Evolutionary conservation across 2,113 vertebrate species (phyloP), one percentile per base, ranked within the genome.

Genomic region (Cololabis saira): DNA sequence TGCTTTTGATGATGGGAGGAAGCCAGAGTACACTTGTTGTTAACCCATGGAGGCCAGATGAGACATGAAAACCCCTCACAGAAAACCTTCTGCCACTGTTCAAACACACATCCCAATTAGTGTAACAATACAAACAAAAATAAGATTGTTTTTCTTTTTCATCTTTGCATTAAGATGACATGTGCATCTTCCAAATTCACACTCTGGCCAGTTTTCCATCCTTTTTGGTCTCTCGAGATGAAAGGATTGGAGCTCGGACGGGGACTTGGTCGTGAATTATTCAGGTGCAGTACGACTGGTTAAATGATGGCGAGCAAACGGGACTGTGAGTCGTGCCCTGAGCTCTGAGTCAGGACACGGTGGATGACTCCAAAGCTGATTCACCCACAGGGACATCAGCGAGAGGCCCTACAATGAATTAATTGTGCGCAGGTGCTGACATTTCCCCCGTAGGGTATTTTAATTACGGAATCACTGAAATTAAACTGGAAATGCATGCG

Each of bases 221-320:
- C 37, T 18, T 19, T 51, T 60, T 65, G 50, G 47, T 61, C 61
- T 62, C 67, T 56, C 13, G 1, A 63, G 15, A 64, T 49, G 41
- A 42, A 55, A 67, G 76, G n/a, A 71, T 42, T 62, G 2, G 3
- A 78, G 68, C 67, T 27, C 27, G 17, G 40, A 64, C 72, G 15
- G 18, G 30, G 72, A 64, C 69, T 47, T 33, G 63, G 54, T 61
- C 67, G 74, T 82, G 68, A 84, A 84, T 87, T 71, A 83, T 85
- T 87, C 76, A 79, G 74, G 66, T 79, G 76, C 65, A 58, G 72
- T 49, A 76, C 27, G 72, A 72, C 62, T 68, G 78, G 73, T 82
- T 87, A 88, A 85, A 88, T 71, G 87, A 52, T 12, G n/a, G 69
- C 30, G 78, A 66, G 74, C 80, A 80, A 85, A 88, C 78, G 80